Base-by-base conservation (phyloP, 2,797 vertebrate genomes). In the Cryptoblepharus egeriae region DNA sequence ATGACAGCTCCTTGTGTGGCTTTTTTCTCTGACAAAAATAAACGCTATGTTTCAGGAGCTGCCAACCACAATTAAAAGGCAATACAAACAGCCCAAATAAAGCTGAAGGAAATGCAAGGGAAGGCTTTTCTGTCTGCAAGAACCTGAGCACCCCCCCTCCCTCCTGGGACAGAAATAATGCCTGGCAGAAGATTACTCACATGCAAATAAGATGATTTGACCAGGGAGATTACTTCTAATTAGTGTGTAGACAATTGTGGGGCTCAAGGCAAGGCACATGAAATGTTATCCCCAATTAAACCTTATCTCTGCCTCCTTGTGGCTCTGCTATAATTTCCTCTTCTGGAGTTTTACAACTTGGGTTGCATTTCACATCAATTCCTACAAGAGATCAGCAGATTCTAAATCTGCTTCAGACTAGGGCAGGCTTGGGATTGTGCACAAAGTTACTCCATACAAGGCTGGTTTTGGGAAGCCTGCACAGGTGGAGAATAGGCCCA, bases 171-270 rank as follows among this genome's bases (percentile, higher is more conserved):
- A 85, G 88, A 95, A 94, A 89, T 89, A 92, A 77, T 42, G 88
- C 74, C 90, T 96, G 94, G 94, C 93, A 91, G 67, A 65, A 90
- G 93, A 93, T 93, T 91, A 96, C 76, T 88, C 86, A 18, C 58
- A 81, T 57, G 77, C 81, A 86, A 92, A 92, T 82, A 91, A 90
- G 80, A 28, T 91, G 75, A 84, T 88, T 91, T 91, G 75, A 85
- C 90, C 82, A 85, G 86, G 85, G 74, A 89, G 75, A 87, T 90
- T 83, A 85, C 70, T 93, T 86, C 81, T 93, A 92, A 90, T 84
- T 87, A 90, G 90, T 83, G 81, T 88, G 90, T 89, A 92, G 89
- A 93, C 90, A 93, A 90, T 88, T 60, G 32, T 80, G 83, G 87
- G 93, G 45, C 86, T 92, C 90, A 93, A 91, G 2, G 85, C 85